Evolutionary conservation across 2,797 vertebrate genomes (phyloP).

Genomic region (Eupleurogrammus muticus): DNA sequence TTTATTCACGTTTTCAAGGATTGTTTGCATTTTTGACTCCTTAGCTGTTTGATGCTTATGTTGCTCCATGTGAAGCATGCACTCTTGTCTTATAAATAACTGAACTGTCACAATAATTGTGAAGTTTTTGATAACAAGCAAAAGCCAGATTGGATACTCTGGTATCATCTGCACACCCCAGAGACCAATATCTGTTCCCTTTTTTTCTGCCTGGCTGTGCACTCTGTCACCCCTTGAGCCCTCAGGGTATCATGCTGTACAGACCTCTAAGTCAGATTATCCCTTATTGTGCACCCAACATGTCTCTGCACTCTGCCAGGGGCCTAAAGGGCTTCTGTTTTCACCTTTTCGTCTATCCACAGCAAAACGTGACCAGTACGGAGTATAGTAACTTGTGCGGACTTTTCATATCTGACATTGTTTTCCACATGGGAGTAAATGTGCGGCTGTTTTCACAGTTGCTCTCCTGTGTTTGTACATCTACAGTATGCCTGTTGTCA

Average conservation of each 20-base stretch:
- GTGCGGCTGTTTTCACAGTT: conserved; percentile 23
- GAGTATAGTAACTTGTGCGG: conserved; percentile 26
- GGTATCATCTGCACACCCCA: conserved; percentile 50
- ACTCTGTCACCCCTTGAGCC: conserved; percentile 73
- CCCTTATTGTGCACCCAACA: conserved; percentile 65
- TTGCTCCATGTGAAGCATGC: conserved; percentile 36
- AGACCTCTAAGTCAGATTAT: conserved; percentile 70
- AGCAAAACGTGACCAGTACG: conserved; percentile 20
- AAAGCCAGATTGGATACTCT: conserved; percentile 41
- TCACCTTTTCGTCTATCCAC: conserved; percentile 25
- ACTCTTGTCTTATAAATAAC: conserved; percentile 48
- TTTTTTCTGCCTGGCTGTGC: conserved; percentile 57
- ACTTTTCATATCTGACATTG: conserved; percentile 13
- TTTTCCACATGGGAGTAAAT: background rate
- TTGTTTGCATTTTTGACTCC: conserved; percentile 28
- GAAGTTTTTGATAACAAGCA: conserved; percentile 48
- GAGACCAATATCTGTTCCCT: conserved; percentile 51
- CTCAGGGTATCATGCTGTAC: conserved; percentile 69
- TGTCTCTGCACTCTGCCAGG: conserved; percentile 58
- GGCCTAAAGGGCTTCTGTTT: conserved; percentile 51
- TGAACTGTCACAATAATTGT: conserved; percentile 26
- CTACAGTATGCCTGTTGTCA: conserved; percentile 36
- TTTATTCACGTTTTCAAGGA: background rate
- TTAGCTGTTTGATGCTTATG: background rate
- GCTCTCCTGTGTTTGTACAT: conserved; percentile 36